Evolutionary conservation across 2,113 vertebrate species (phyloP), one percentile per base, ranked within the genome.

Genomic region (Urocynchramus pylzowi): DNA sequence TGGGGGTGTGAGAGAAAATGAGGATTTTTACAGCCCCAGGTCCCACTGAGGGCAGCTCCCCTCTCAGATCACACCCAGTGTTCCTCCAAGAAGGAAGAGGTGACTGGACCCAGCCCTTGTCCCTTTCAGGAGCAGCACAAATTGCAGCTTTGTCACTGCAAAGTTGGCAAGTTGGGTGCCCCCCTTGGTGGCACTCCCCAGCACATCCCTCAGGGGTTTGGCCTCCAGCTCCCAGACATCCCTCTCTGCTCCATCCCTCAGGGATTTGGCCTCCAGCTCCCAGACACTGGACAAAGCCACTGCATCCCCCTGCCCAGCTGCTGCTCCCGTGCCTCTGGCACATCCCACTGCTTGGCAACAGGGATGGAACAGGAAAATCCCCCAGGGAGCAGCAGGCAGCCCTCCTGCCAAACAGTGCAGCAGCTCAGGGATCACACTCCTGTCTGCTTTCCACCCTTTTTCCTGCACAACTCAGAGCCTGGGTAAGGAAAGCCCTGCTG

Each of bases 401-500:
- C 79, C 83, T 76, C 67, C 5, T 26, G 71, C 70, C 94, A 83
- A 71, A 47, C 41, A 24, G 56, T 11, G 59, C 87, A 59, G 42
- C 10, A 85, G 82, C 85, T 80, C 73, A 30, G 68, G 73, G 73
- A 56, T 44, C 89, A 28, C 52, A 11, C 24, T 77, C 10, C 37
- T 60, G 28, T 10, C 24, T 47, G 45, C 63, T 81, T 81, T 56
- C n/a, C 71, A 35, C 24, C 24, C 4, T 80, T 53, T 57, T 54
- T n/a, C 19, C 84, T 77, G 57, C 65, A 84, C 61, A 70, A 42
- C 61, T 82, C 69, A 6, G 65, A 92, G 89, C 45, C 52, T 10
- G 2, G 52, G 45, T 84, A 21, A 92, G 80, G 47, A 81, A 93
- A 95, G 24, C 57, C 78, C 67, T n/a, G 78, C 75, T 96, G 91